phyloP scores from a whole-genome alignment of 2,797 vertebrate genomes.

The Aselliscus stoliczkanus region DNA sequence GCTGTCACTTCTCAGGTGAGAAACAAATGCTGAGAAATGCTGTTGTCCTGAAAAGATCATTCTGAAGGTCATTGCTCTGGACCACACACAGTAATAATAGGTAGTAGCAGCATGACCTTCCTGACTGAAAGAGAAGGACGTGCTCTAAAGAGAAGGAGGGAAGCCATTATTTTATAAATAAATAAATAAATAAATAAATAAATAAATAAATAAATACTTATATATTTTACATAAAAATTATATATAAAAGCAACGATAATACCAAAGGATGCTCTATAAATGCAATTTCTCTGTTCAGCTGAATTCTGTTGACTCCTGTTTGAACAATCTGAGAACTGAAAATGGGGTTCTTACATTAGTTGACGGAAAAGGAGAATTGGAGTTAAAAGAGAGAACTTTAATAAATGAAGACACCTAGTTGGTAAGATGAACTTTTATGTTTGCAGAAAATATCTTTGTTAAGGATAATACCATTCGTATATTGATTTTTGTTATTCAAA shows the following conservation, averaged over 20 bases:
- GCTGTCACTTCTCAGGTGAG: not conserved
- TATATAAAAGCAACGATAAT: not conserved
- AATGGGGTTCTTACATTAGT: not conserved
- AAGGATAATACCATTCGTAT: not conserved
- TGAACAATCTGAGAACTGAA: not conserved
- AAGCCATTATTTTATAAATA: not conserved
- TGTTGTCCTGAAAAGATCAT: slow-evolving; percentile 24
- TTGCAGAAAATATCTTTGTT: not conserved
- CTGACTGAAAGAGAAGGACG: not conserved
- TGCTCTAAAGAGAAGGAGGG: not conserved
- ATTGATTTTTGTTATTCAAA: not conserved
- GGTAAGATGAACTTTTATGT: not conserved
- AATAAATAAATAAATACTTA: too few species aligned
- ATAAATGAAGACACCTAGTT: slow-evolving; percentile 1
- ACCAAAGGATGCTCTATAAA: not conserved
- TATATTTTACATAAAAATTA: not conserved
- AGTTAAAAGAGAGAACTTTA: not conserved
- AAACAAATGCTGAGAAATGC: slow-evolving; percentile 18
- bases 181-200: not conserved
- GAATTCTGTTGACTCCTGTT: not conserved
- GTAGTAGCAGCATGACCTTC: slow-evolving; percentile 6
- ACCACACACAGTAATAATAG: not conserved
- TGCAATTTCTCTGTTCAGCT: not conserved
- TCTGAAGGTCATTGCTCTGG: slow-evolving; percentile 1
- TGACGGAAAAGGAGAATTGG: not conserved